Percentiles rank a stretch among this genome's conserved stretches.
Evolutionary conservation across 2,797 vertebrate species (phyloP).

Genomic region (Lerista edwardsae): DNA sequence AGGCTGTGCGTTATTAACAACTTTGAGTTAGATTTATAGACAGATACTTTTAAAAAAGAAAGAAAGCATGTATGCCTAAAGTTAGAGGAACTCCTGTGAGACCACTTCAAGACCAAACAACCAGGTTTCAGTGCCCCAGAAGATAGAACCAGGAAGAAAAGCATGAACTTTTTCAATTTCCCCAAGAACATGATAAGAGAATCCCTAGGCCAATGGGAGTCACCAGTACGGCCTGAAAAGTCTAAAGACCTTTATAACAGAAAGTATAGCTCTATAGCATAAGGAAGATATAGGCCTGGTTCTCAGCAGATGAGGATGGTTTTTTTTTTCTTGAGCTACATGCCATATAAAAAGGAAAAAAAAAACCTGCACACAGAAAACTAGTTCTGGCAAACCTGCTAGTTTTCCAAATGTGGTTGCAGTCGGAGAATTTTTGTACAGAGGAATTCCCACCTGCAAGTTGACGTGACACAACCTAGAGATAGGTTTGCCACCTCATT

Average conservation of each 20-base stretch:
- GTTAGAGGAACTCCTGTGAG: no score
- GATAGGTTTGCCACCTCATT: background rate
- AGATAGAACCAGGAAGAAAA: background rate
- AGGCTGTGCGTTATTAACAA: background rate
- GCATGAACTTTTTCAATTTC: background rate
- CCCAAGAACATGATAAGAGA: background rate
- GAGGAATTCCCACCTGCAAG: background rate
- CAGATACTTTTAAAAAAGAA: no score
- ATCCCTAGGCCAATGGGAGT: no score
- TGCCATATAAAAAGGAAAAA: background rate
- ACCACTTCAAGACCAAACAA: no score
- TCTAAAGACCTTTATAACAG: background rate
- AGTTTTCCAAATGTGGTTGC: background rate
- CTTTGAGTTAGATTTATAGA: background rate
- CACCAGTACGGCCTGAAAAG: no score
- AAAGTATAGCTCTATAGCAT: background rate
- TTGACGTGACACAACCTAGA: background rate
- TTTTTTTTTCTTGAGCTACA: no score
- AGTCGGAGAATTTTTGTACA: background rate
- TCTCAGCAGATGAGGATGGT: background rate
- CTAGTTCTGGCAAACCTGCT: background rate
- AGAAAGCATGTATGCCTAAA: no score
- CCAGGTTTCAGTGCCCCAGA: no score
- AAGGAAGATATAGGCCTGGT: background rate
- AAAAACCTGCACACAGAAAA: background rate